Evolutionary conservation across 2,888 invertebrate genomes (phyloP).

Genomic region (Alviniconcha strummeri): DNA sequence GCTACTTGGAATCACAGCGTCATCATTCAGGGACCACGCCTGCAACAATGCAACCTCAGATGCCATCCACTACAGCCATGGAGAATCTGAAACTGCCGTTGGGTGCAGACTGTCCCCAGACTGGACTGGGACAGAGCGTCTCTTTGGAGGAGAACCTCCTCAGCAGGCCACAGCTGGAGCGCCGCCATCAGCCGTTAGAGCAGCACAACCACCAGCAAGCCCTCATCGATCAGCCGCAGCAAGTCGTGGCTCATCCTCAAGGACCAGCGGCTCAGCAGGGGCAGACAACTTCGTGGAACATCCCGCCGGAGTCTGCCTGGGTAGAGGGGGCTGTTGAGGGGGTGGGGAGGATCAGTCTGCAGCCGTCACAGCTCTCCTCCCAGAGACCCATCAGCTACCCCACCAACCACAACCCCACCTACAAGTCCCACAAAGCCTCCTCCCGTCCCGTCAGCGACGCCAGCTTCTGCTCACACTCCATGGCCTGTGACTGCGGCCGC

Average conservation of each 20-base stretch:
- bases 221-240: too few relatives aligned
- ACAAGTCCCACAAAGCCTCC: neutral
- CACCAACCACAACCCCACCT: neutral
- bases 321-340: neutral
- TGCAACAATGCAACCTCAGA: neutral
- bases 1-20: neutral
- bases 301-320: neutral
- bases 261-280: too few relatives aligned
- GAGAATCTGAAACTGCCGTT: neutral
- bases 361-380: neutral
- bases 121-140: too few relatives aligned
- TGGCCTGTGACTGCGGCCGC: slow-evolving; percentile 1
- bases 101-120: too few relatives aligned
- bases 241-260: too few relatives aligned
- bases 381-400: neutral
- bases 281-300: neutral
- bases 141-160: too few relatives aligned
- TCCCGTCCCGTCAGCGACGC: neutral
- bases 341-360: neutral
- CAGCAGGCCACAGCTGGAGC: neutral
- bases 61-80: neutral
- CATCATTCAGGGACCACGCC: neutral
- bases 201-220: too few relatives aligned
- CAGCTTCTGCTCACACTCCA: neutral
- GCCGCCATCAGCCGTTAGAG: neutral